Percentiles rank a stretch among this genome's conserved stretches.
Conservation (phyloP, 2,888 invertebrate species). For the Peribatodes rhomboidaria region DNA sequence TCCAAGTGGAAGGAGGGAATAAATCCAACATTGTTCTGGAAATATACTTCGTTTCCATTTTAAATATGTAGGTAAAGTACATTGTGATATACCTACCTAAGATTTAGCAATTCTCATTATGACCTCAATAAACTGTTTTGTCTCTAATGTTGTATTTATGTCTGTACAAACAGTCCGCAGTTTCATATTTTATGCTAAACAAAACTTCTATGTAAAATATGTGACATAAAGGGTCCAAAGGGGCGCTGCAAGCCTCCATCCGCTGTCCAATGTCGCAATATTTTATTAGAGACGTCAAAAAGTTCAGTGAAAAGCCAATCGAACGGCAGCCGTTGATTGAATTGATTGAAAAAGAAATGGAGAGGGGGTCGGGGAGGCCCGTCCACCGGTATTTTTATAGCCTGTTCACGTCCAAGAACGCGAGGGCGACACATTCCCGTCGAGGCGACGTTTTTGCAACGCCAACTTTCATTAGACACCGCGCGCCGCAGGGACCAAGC, state of each 20-base stretch:
- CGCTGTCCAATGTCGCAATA: constrained; percentile 42
- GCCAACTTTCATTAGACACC: constrained; percentile 83
- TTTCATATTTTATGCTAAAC: not conserved
- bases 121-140: too few relatives aligned
- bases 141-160: too few relatives aligned
- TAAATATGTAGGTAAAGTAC: too few relatives aligned
- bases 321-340: constrained; percentile 78
- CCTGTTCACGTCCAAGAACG: constrained; percentile 81
- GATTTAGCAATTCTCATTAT: too few relatives aligned
- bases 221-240: not conserved
- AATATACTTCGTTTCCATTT: too few relatives aligned
- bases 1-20: too few relatives aligned
- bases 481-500: constrained; percentile 74
- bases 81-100: too few relatives aligned
- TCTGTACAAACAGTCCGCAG: too few relatives aligned
- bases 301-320: constrained; percentile 71
- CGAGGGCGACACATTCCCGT: constrained; percentile 83
- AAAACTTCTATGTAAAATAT: not conserved
- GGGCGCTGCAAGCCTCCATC: constrained; percentile 3
- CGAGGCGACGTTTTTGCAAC: constrained; percentile 82
- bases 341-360: constrained; percentile 83
- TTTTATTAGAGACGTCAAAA: constrained; percentile 63
- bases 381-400: constrained; percentile 83
- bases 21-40: too few relatives aligned
- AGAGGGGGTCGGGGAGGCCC: constrained; percentile 67